phyloP scores from a whole-genome alignment of 2,888 invertebrate species.

The Coelopa pilipes region DNA sequence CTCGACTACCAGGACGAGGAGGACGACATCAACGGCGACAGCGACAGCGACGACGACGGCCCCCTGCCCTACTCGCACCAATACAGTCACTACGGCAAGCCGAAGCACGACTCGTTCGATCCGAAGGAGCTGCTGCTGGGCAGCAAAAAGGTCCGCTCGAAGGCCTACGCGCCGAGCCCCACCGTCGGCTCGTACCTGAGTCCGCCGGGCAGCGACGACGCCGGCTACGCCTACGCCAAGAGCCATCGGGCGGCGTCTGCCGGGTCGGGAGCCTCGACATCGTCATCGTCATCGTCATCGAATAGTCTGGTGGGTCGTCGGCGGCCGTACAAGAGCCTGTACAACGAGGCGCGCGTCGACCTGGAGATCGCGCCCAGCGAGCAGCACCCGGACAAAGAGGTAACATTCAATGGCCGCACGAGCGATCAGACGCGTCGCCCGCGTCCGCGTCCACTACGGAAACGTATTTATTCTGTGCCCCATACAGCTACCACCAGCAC shows the following conservation, averaged over 20 bases:
- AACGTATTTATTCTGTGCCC: conserved; percentile 63
- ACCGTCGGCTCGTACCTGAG: conserved; percentile 63
- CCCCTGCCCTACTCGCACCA: conserved; percentile 43
- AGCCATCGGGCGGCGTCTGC: conserved; percentile 31
- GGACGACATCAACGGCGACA: conserved; percentile 54
- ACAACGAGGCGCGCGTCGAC: conserved; percentile 57
- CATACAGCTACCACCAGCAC: conserved; percentile 51
- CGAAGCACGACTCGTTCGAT: conserved; percentile 47
- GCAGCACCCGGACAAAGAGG: conserved; percentile 59
- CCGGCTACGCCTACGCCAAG: conserved; percentile 46
- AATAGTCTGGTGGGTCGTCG: conserved; percentile 40
- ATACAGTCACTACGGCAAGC: conserved; percentile 41
- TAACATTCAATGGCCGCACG: conserved; percentile 57
- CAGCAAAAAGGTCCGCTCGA: conserved; percentile 56
- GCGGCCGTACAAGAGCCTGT: conserved; percentile 51
- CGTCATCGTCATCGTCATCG: conserved; percentile 20
- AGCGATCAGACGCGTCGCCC: conserved; percentile 50
- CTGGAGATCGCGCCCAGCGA: conserved; percentile 60
- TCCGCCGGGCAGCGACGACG: conserved; percentile 57
- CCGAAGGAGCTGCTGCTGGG: conserved; percentile 54
- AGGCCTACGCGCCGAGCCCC: conserved; percentile 51
- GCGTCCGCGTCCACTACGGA: conserved; percentile 61
- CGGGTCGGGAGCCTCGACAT: neutral
- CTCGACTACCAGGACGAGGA: conserved; percentile 59
- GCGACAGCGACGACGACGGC: conserved; percentile 33